phyloP scores from a whole-genome alignment of 2,113 vertebrate species.

The Morone chrysops region DNA sequence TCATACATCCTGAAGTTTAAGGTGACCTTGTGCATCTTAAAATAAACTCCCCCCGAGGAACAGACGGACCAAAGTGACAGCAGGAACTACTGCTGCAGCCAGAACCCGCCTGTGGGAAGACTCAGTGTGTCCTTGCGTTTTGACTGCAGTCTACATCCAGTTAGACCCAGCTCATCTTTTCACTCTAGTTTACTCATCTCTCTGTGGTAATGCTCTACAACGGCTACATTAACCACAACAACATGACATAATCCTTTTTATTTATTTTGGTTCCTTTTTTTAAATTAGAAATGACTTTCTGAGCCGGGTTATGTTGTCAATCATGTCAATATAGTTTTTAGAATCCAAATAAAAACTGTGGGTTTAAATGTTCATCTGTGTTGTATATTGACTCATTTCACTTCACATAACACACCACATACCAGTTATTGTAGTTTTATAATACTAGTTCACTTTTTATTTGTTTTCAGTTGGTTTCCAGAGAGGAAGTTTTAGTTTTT shows the following conservation, averaged over 20 bases:
- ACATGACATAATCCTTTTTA: conserved; percentile 52
- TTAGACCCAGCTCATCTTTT: conserved; percentile 26
- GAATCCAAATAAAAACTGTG: conserved; percentile 81
- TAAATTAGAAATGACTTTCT: conserved; percentile 67
- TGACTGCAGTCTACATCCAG: conserved; percentile 24
- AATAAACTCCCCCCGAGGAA: neutral
- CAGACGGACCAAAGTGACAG: neutral
- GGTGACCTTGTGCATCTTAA: conserved; percentile 3
- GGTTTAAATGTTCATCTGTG: conserved; percentile 67
- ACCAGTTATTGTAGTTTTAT: too few species aligned
- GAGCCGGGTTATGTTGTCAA: conserved; percentile 79
- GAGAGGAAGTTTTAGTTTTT: too few species aligned
- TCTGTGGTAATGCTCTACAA: conserved; percentile 20
- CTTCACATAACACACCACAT: neutral
- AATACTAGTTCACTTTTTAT: too few species aligned
- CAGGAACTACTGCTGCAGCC: neutral
- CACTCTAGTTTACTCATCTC: conserved; percentile 51
- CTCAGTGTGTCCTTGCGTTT: neutral
- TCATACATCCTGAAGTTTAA: neutral
- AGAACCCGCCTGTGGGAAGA: neutral
- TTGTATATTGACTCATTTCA: neutral
- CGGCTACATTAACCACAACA: conserved; percentile 48
- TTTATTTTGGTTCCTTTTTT: conserved; percentile 65
- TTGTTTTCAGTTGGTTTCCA: too few species aligned
- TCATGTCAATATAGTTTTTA: conserved; percentile 83